Evolutionary conservation across 2,113 vertebrate species (phyloP), one percentile per base, ranked within the genome.

Genomic region (Tragelaphus strepsiceros): DNA sequence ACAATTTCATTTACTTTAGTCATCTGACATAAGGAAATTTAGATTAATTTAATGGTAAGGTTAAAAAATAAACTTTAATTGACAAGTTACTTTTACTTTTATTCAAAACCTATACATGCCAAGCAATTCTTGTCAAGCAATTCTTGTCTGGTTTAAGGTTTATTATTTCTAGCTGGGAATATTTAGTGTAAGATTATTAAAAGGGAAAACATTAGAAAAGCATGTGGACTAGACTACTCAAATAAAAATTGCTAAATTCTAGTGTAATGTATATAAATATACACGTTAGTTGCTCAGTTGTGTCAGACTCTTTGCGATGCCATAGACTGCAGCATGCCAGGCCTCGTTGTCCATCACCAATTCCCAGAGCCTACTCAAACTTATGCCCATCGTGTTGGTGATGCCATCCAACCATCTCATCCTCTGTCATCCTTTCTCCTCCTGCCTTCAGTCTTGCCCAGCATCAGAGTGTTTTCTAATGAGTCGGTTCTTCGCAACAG

Each of bases 1-100:
- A 90, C 5, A 91, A 77, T 89, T 97, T 54, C 24, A 96, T 83
- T 88, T 91, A 78, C 19, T 62, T 94, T 32, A 91, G 26, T 24
- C 13, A 97, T 19, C 17, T 92, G 11, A 80, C 64, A 14, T 78
- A 71, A 62, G 30, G 30, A 90, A 85, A 90, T 59, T 26, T 94
- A 16, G 6, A 26, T 93, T 78, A 92, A 90, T 56, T 86, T 81
- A 94, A 88, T 84, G 39, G 89, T 80, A 8, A 71, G 2, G 5
- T 26, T 71, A 51, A 85, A 92, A 58, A 43, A 32, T 85, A 59
- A 74, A 5, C 3, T 90, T 43, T 88, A 88, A 85, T 62, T 2
- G 56, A 61, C 5, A 77, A 59, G 35, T 43, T 58, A 61, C 84
- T 96, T 95, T 67, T 61, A 95, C 26, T 71, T 82, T 97, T 91